These are phyloP conservation scores for Hydrotaea cyrtoneurina DNA, from an alignment of 2,888 invertebrate species.

Conservation along the genomic window DNA sequence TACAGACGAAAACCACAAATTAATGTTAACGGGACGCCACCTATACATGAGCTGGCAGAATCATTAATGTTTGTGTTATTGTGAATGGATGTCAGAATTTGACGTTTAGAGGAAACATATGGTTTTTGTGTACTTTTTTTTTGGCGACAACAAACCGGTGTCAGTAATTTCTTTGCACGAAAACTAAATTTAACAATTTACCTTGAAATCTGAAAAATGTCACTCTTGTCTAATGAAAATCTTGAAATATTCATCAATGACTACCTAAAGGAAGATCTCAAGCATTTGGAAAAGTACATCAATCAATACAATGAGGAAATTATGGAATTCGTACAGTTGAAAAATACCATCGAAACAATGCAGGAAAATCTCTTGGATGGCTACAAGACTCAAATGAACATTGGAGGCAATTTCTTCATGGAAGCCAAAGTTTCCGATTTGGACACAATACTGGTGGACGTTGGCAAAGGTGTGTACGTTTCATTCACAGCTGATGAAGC, in stretches of 20 bases:
- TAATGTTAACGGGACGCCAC: too few relatives aligned
- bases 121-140: not conserved
- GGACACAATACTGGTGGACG: conserved; percentile 85
- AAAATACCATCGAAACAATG: conserved; percentile 86
- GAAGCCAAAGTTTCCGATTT: conserved; percentile 84
- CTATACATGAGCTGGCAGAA: too few relatives aligned
- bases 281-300: conserved; percentile 83
- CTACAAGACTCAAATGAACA: conserved; percentile 87
- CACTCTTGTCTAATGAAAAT: conserved; percentile 66
- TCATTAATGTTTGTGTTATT: too few relatives aligned
- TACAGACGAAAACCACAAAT: too few relatives aligned
- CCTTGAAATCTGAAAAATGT: conserved; percentile 51
- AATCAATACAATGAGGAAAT: conserved; percentile 85
- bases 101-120: conserved; percentile 29
- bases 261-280: conserved; percentile 87
- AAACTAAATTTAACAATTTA: too few relatives aligned
- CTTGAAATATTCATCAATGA: conserved; percentile 89
- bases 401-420: conserved; percentile 92
- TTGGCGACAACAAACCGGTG: too few relatives aligned
- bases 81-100: too few relatives aligned
- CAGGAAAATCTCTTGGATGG: conserved; percentile 82
- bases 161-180: too few relatives aligned
- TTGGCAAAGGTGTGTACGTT: conserved; percentile 89
- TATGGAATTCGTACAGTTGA: conserved; percentile 87
- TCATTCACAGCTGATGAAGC: conserved; percentile 89